Percentiles rank a stretch among this genome's conserved stretches.
Evolutionary conservation across 2,888 invertebrate species (phyloP).

Genomic region (Ornithoptera priamus): DNA sequence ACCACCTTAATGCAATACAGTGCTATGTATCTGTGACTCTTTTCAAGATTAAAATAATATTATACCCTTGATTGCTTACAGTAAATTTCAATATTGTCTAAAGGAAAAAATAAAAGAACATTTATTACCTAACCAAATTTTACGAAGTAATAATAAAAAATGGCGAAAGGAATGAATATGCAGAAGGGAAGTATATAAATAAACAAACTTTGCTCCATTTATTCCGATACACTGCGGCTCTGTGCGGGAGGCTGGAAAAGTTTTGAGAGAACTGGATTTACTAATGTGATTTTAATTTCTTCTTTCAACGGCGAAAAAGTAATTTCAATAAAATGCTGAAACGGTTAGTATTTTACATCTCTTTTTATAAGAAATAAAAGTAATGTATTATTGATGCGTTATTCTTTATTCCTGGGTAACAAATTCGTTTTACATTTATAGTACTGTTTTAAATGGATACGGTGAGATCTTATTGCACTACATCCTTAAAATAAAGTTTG

Average conservation of each 20-base stretch:
- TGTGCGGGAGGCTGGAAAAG: constrained; percentile 72
- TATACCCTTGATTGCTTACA: too few species aligned
- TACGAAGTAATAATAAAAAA: constrained; percentile 55
- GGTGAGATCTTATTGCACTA: too few species aligned
- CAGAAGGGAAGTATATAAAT: constrained; percentile 73
- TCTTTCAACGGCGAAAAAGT: constrained; percentile 72
- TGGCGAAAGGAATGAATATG: constrained; percentile 74
- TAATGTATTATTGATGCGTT: constrained; percentile 38
- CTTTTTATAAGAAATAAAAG: constrained; percentile 42
- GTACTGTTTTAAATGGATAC: too few species aligned
- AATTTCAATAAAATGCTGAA: constrained; percentile 73
- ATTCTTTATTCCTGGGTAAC: constrained; percentile 1
- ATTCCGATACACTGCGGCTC: constrained; percentile 76
- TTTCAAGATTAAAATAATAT: background rate
- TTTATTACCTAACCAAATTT: background rate
- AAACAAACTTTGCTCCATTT: constrained; percentile 77
- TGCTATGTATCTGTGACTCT: background rate
- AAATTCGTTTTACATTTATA: too few species aligned
- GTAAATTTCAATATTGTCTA: background rate
- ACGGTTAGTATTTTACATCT: constrained; percentile 58
- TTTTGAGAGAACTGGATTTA: constrained; percentile 76
- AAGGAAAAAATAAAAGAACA: background rate
- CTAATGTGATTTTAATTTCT: constrained; percentile 80
- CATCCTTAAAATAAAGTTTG: too few species aligned
- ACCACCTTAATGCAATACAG: too few species aligned